These are phyloP conservation scores for Lynx canadensis DNA, from an alignment of 2,113 vertebrate genomes.

Conservation along the genomic window DNA sequence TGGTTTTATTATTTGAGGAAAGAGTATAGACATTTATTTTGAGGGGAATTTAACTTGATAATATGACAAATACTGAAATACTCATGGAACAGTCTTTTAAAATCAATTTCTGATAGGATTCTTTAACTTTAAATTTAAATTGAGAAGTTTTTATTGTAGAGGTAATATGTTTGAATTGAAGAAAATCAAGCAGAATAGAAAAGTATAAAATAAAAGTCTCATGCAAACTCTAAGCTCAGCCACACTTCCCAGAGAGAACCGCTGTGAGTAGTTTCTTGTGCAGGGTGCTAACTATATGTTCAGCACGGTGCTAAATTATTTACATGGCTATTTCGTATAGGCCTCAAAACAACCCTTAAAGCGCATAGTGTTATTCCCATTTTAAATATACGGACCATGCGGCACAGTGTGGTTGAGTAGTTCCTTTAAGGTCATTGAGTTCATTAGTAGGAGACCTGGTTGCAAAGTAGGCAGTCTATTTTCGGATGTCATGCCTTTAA, in stretches of 20 bases:
- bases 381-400: neutral
- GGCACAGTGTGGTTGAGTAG: neutral
- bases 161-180: constrained; percentile 43
- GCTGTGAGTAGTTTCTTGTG: neutral
- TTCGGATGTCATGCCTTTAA: neutral
- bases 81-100: constrained; percentile 27
- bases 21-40: constrained; percentile 53
- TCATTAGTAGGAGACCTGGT: neutral
- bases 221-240: neutral
- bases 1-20: constrained; percentile 59
- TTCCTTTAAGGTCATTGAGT: neutral
- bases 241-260: neutral
- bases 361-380: neutral
- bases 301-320: neutral
- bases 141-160: constrained; percentile 47
- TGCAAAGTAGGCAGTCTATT: neutral
- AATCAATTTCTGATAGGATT: constrained; percentile 50
- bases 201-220: neutral
- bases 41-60: constrained; percentile 56
- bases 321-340: neutral
- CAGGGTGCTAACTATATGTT: neutral
- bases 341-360: neutral
- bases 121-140: constrained; percentile 41
- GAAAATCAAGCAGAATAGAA: neutral
- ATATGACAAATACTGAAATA: constrained; percentile 47